Evolutionary conservation across 1,140 invertebrate species (phyloP), one percentile per base, ranked within the genome.

Genomic region (Heliconius eleuchia): DNA sequence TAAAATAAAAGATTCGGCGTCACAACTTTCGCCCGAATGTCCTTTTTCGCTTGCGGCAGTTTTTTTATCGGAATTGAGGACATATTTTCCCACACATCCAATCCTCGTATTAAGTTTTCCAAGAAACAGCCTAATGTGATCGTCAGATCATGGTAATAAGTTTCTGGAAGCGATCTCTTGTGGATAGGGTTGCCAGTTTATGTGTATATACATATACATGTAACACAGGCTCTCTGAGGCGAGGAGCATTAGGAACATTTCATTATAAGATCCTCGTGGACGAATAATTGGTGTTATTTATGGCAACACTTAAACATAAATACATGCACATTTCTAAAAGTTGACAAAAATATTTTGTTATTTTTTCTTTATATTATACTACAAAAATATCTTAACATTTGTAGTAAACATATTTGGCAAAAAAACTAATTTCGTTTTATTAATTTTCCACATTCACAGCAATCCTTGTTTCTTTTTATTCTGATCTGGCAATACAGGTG

Each of bases 101-200:
- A 55, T 37, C 66, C 52, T 73, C n/a, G 78, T 79, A 81, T 83
- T 76, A 82, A 78, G 73, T 66, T 73, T 85, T 85, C 84, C 81
- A 39, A 80, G 83, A 84, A 86, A 27, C 73, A 57, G 71, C 74
- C 84, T 84, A 83, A 83, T 84, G 84, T 79, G 83, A 76, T 77
- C 72, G 52, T 78, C 82, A 72, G 80, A 79, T 71, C 80, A 83
- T 78, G 39, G 77, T 84, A 85, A 84, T 85, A 82, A 79, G 73
- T 85, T 84, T 71, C 81, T 85, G 83, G 84, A 85, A 85, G 71
- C 76, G 71, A 80, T 72, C 70, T 66, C 60, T 66, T 13, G 60
- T 66, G 60, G 23, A 66, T 66, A 66, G 60, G 60, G 60, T 66
- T 66, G 60, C 60, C 60, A 66, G 60, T 66, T 27, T 66, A 66